Percentiles rank a stretch among this genome's conserved stretches.
phyloP scores from a whole-genome alignment of 2,113 vertebrate genomes.

The Atherinomorus stipes region DNA sequence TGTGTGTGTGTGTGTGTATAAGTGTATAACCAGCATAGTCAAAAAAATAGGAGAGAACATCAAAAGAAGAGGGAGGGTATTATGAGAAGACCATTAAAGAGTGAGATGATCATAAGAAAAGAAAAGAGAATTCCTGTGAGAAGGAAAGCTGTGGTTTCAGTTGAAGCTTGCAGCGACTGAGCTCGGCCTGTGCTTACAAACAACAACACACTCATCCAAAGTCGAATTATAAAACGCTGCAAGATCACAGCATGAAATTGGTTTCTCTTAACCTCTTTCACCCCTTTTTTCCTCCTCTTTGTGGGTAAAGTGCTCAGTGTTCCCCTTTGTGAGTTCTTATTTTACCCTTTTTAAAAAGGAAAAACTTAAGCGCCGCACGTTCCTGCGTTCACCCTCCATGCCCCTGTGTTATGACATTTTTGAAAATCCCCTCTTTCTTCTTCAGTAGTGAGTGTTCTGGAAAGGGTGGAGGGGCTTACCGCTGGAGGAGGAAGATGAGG shows the following conservation, averaged over 20 bases:
- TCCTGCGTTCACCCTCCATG: conserved; percentile 16
- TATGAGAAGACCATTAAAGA: conserved; percentile 4
- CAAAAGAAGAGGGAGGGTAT: background rate
- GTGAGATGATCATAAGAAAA: conserved; percentile 27
- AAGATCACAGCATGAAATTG: conserved; percentile 77
- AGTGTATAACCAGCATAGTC: too few relatives aligned
- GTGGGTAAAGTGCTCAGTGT: conserved; percentile 40
- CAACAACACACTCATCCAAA: conserved; percentile 53
- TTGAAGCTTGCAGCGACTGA: conserved; percentile 34
- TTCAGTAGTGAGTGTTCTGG: background rate
- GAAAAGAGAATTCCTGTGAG: conserved; percentile 13
- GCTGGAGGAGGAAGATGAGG: background rate
- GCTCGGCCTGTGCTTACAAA: conserved; percentile 47
- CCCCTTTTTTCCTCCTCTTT: conserved; percentile 26
- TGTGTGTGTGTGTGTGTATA: too few relatives aligned
- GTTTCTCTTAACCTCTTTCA: conserved; percentile 70
- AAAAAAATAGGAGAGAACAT: background rate
- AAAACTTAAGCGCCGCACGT: conserved; percentile 13
- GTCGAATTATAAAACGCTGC: conserved; percentile 65
- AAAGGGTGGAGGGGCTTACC: conserved; percentile 21
- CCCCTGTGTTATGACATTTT: conserved; percentile 16
- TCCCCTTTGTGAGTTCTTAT: conserved; percentile 10
- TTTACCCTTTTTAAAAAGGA: conserved; percentile 1
- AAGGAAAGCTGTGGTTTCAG: conserved; percentile 12
- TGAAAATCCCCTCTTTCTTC: conserved; percentile 7